Conservation (phyloP, 2,888 invertebrate genomes). For the Nemotelus pantherinus region DNA sequence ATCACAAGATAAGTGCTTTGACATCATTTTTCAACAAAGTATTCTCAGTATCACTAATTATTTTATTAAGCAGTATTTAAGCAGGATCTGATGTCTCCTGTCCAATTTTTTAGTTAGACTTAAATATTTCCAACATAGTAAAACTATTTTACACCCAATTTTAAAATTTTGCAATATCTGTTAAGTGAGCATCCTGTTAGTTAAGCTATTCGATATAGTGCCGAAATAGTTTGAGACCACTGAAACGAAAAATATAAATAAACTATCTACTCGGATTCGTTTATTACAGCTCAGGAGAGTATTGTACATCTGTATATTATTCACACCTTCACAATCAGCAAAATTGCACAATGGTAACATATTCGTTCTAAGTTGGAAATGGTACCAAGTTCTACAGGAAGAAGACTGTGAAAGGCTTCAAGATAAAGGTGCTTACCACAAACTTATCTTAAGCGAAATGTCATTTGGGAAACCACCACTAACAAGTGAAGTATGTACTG, state of each 20-base stretch:
- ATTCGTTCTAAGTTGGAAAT: background rate
- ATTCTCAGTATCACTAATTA: no score
- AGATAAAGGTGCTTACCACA: slow-evolving; percentile 50
- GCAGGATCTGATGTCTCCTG: no score
- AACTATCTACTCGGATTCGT: slow-evolving; percentile 12
- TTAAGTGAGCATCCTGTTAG: no score
- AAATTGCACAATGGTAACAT: slow-evolving; percentile 31
- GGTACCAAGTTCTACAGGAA: background rate
- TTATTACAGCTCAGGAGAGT: slow-evolving; percentile 22
- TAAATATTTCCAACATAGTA: no score
- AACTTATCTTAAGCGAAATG: slow-evolving; percentile 44
- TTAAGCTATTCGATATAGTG: no score
- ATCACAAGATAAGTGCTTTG: no score
- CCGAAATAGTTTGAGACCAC: background rate
- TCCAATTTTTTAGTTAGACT: no score
- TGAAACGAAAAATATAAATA: slow-evolving; percentile 18
- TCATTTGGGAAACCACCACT: slow-evolving; percentile 31
- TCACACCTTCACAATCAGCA: slow-evolving; percentile 47
- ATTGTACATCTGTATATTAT: slow-evolving; percentile 25
- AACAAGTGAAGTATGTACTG: slow-evolving; percentile 47
- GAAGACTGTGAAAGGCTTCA: background rate
- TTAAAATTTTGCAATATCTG: no score
- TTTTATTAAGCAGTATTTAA: no score
- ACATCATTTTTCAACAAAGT: no score
- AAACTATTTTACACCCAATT: no score